Conservation (phyloP, 2,888 invertebrate species). For the Pedicia rivosa region DNA sequence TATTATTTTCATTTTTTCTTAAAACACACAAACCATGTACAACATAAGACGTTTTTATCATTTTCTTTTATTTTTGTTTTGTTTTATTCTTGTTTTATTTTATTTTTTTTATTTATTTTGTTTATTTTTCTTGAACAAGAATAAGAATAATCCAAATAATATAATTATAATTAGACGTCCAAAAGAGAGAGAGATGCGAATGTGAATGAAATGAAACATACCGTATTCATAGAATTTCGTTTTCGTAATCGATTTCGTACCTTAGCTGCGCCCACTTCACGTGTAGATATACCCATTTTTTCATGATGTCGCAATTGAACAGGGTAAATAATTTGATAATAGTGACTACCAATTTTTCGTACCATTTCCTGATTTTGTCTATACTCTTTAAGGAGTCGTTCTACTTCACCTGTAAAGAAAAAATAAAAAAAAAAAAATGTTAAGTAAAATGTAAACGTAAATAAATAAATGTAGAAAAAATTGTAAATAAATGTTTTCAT, state of each 20-base stretch:
- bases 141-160: too few species aligned
- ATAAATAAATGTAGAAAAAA: too few species aligned
- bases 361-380: constrained; percentile 86
- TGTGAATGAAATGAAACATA: constrained; percentile 33
- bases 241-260: constrained; percentile 42
- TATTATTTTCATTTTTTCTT: too few species aligned
- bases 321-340: constrained; percentile 89
- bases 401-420: constrained; percentile 61
- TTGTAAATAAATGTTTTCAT: too few species aligned
- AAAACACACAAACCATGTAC: too few species aligned
- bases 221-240: constrained; percentile 32
- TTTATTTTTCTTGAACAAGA: too few species aligned
- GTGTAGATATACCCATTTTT: constrained; percentile 89
- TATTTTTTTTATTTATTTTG: neutral
- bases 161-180: too few species aligned
- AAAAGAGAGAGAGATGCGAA: too few species aligned
- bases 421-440: constrained; percentile 7
- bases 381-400: constrained; percentile 77
- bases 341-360: constrained; percentile 77
- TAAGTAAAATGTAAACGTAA: constrained; percentile 11
- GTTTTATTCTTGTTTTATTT: too few species aligned
- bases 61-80: too few species aligned
- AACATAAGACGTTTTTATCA: too few species aligned
- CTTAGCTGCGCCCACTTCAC: constrained; percentile 79
- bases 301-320: constrained; percentile 88